phyloP scores from a whole-genome alignment of 2,113 vertebrate species.

The Todiramphus saurophagus region DNA sequence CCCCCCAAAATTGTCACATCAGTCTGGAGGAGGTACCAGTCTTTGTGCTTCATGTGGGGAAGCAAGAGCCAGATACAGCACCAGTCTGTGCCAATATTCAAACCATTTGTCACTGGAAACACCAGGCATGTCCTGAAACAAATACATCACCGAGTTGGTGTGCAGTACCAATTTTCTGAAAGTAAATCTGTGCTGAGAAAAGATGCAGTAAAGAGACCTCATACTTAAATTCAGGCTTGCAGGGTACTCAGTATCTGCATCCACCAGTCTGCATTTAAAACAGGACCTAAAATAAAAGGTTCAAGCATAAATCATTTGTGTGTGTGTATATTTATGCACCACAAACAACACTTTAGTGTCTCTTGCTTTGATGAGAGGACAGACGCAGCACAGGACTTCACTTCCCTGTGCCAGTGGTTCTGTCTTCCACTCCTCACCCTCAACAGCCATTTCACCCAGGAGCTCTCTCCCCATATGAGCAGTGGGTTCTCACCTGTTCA shows the following conservation, averaged over 20 bases:
- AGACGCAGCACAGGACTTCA: background rate
- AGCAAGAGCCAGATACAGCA: background rate
- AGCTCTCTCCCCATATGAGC: background rate
- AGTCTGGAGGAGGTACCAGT: background rate
- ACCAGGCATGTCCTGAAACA: background rate
- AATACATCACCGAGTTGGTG: background rate
- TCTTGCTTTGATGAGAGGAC: background rate
- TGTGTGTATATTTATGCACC: background rate
- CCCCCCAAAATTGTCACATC: background rate
- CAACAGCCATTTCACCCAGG: background rate
- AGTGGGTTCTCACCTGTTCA: background rate
- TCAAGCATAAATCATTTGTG: background rate
- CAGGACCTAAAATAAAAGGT: background rate
- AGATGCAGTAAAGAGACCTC: background rate
- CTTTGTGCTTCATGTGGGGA: background rate
- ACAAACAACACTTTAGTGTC: background rate
- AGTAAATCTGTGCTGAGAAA: background rate
- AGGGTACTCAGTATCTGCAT: background rate
- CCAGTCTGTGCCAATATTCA: background rate
- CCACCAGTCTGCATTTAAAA: background rate
- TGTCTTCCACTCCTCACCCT: background rate
- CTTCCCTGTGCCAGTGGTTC: fast-evolving
- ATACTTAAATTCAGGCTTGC: background rate
- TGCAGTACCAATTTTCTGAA: background rate
- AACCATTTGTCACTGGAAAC: background rate